A percentile compares a stretch with the other conserved stretches of the same genome.
Evolutionary conservation across 2,888 invertebrate species (phyloP).

Genomic region (Xanthia icteritia): DNA sequence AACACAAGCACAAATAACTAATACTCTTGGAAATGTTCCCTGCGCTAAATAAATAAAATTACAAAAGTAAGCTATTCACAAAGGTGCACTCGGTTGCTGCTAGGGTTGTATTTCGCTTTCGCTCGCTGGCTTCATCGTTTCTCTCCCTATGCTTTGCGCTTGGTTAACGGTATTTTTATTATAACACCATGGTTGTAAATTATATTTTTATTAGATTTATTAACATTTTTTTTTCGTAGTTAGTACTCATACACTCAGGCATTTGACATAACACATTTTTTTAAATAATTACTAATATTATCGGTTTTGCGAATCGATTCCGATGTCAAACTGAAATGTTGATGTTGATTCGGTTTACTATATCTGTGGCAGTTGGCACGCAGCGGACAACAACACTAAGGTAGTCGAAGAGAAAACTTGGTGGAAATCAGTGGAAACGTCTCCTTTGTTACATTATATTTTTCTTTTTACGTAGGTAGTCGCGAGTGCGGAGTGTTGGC

Average conservation of each 20-base stretch:
- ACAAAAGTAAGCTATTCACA: conserved; percentile 45
- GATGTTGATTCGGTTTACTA: conserved; percentile 18
- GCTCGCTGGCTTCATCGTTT: not conserved
- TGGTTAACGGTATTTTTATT: conserved; percentile 53
- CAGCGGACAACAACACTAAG: conserved; percentile 51
- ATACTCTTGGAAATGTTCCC: conserved; percentile 72
- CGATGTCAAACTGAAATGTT: conserved; percentile 19
- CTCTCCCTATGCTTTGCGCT: conserved; percentile 31
- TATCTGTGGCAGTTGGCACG: conserved; percentile 42
- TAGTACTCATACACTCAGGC: not conserved
- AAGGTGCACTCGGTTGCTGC: conserved; percentile 53
- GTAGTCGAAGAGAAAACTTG: conserved; percentile 53
- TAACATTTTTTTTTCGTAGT: not conserved
- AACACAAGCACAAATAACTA: conserved; percentile 74
- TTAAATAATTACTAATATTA: not conserved
- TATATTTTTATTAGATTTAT: not conserved
- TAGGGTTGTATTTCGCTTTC: conserved; percentile 53
- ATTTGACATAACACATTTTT: conserved; percentile 20
- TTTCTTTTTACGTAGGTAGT: conserved; percentile 52
- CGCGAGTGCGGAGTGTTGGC: conserved; percentile 41
- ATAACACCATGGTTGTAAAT: conserved; percentile 4
- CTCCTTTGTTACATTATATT: conserved; percentile 59
- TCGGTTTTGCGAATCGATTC: conserved; percentile 27
- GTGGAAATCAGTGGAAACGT: conserved; percentile 52
- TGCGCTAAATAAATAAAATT: conserved; percentile 64